phyloP scores from a whole-genome alignment of 2,888 invertebrate species.

The Scelioninae gen. 1 region DNA sequence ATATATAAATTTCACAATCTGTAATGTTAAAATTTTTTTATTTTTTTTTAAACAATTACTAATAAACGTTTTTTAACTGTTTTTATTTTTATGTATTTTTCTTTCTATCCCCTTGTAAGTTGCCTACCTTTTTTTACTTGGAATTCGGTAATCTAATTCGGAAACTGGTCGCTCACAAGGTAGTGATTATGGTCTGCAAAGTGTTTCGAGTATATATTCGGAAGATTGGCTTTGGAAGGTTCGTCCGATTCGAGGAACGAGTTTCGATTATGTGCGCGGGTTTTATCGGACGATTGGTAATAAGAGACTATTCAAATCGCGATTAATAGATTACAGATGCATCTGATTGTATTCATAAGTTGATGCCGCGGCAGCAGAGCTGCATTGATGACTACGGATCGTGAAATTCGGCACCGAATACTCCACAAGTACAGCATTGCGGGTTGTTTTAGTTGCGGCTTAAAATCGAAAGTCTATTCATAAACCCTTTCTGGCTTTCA shows the following conservation, averaged over 20 bases:
- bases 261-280: constrained; percentile 47
- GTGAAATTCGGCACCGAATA: constrained; percentile 23
- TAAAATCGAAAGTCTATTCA: constrained; percentile 56
- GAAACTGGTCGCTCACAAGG: constrained; percentile 40
- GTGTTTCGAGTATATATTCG: constrained; percentile 24
- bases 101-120: not conserved
- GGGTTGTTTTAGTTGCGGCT: constrained; percentile 29
- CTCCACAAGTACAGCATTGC: not conserved
- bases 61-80: too few species aligned
- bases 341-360: constrained; percentile 55
- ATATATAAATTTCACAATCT: too few species aligned
- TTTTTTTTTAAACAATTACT: too few species aligned
- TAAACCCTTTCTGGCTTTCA: constrained; percentile 24
- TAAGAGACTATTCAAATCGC: constrained; percentile 54
- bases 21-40: too few species aligned
- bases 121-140: constrained; percentile 13
- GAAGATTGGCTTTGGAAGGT: constrained; percentile 40
- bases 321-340: constrained; percentile 61
- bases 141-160: constrained; percentile 60
- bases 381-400: constrained; percentile 24
- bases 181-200: constrained; percentile 52
- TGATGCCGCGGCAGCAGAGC: constrained; percentile 23
- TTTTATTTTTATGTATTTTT: too few species aligned
- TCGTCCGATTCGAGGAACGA: constrained; percentile 34
- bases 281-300: constrained; percentile 56